These are phyloP conservation scores for Ariolimax columbianus DNA, from an alignment of 2,888 invertebrate genomes.

Conservation along the genomic window DNA sequence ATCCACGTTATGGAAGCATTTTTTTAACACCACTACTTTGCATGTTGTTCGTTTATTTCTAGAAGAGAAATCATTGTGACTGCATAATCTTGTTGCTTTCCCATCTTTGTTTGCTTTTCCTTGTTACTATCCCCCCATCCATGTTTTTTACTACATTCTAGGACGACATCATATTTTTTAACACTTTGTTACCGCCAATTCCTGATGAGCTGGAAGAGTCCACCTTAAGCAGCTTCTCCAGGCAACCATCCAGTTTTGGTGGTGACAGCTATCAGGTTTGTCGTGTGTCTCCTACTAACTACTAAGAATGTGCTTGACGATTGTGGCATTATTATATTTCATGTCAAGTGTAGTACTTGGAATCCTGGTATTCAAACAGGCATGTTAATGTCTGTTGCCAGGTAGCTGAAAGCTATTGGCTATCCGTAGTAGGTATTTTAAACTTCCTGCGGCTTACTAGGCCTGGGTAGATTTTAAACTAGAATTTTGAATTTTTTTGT, in stretches of 20 bases:
- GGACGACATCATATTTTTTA: slow-evolving; percentile 60
- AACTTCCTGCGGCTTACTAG: no score
- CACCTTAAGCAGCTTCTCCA: slow-evolving; percentile 54
- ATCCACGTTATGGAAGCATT: neutral
- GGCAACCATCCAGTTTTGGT: slow-evolving; percentile 48
- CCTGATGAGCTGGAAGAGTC: slow-evolving; percentile 58
- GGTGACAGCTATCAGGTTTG: slow-evolving; percentile 47
- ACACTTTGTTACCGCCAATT: slow-evolving; percentile 57
- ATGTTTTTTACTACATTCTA: slow-evolving; percentile 43
- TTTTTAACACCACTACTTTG: slow-evolving; percentile 19
- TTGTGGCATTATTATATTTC: no score
- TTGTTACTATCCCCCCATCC: neutral
- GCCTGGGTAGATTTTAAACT: no score
- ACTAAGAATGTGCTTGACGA: neutral
- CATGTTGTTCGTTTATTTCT: slow-evolving; percentile 16
- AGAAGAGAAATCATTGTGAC: neutral
- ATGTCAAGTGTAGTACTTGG: no score
- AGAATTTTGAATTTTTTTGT: no score
- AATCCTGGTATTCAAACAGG: no score
- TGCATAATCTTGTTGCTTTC: neutral
- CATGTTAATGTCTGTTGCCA: no score
- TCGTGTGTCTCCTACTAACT: neutral
- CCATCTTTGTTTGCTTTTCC: neutral
- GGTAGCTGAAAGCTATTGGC: no score
- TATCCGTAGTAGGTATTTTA: no score